Conservation (phyloP, 2,797 vertebrate species). For the Clarias laeviceps region DNA sequence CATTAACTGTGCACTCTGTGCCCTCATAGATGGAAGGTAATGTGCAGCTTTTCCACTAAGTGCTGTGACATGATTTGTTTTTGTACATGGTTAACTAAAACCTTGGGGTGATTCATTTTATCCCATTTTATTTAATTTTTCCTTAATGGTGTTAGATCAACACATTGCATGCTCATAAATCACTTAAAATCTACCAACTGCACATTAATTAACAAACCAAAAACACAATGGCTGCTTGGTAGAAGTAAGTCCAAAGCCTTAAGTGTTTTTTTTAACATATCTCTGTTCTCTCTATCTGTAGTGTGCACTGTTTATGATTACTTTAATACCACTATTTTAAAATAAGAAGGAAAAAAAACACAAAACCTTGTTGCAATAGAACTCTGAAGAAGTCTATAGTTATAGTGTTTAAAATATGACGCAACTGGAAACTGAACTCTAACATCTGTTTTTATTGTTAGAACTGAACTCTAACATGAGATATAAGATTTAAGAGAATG, state of each 20-base stretch:
- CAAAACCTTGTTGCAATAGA: background rate
- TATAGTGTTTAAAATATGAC: background rate
- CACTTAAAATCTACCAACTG: background rate
- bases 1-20: conserved; percentile 1
- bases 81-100: background rate
- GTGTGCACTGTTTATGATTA: background rate
- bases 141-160: conserved; percentile 4
- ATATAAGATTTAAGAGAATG: background rate
- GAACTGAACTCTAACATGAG: background rate
- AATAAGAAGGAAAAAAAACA: background rate
- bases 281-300: background rate
- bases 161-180: conserved; percentile 2
- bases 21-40: conserved; percentile 7
- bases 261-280: background rate
- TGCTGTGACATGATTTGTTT: conserved; percentile 1
- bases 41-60: background rate
- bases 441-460: background rate
- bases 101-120: background rate
- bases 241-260: background rate
- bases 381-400: no score
- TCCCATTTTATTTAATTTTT: background rate
- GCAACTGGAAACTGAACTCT: background rate
- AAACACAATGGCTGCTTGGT: background rate
- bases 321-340: background rate
- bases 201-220: background rate